These are phyloP conservation scores for Marronus borbonicus DNA, from an alignment of 2,888 invertebrate genomes.

Conservation along the genomic window DNA sequence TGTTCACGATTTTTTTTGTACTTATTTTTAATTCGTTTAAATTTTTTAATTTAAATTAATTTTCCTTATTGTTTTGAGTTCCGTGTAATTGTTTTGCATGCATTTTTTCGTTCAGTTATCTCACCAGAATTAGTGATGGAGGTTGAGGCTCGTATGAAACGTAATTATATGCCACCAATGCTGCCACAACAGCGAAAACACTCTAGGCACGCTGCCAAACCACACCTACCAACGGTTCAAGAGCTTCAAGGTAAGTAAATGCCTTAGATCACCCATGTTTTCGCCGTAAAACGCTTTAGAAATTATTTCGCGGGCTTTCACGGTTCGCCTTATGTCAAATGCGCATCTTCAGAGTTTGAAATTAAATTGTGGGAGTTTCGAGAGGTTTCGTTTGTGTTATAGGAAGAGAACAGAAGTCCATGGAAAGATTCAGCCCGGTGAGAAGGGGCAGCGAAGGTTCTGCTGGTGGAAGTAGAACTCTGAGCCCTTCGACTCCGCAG, in stretches of 20 bases:
- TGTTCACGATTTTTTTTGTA: constrained; percentile 42
- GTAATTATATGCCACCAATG: constrained; percentile 82
- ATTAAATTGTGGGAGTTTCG: background rate
- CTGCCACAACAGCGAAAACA: constrained; percentile 73
- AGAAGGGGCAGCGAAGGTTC: constrained; percentile 90
- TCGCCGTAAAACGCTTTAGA: background rate
- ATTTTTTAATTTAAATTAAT: constrained; percentile 59
- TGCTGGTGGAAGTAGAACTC: constrained; percentile 71
- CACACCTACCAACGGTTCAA: constrained; percentile 79
- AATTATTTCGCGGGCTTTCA: background rate
- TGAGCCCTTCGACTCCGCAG: constrained; percentile 79
- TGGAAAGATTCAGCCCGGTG: constrained; percentile 92
- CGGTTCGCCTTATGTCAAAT: background rate
- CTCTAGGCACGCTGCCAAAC: constrained; percentile 73
- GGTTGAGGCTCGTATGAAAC: constrained; percentile 88
- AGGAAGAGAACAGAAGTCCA: constrained; percentile 75
- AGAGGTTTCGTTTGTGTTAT: constrained; percentile 50
- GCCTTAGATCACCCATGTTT: background rate
- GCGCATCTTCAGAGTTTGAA: background rate
- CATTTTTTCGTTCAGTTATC: constrained; percentile 78
- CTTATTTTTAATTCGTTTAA: constrained; percentile 55
- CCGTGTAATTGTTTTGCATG: constrained; percentile 63
- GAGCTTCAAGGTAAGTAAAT: constrained; percentile 76
- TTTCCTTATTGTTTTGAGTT: constrained; percentile 62
- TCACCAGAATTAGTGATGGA: constrained; percentile 91